Evolutionary conservation across 2,888 invertebrate species (phyloP), one percentile per base, ranked within the genome.

Genomic region (Rhaphigaster nebulosa): DNA sequence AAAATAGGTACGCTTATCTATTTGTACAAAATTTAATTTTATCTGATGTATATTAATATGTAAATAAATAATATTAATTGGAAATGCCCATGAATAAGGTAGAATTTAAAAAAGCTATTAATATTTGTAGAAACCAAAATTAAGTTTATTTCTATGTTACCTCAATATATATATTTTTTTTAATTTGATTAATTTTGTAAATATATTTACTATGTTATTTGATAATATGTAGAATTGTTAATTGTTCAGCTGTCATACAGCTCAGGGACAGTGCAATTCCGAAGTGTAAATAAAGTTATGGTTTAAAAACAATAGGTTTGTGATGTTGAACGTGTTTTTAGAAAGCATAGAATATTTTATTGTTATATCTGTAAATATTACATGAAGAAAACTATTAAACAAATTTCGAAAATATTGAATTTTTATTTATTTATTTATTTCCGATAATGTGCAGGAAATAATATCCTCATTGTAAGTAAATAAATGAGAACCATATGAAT

Each of bases 191-290:
- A 1, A 45, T 84, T 45, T 84, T 84, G 84, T 84, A 84, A 45
- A 84, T 84, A 84, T 50, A 45, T 45, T 26, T 26, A 13, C 12
- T 84, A 84, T 84, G 26, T 84, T 84, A 84, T 84, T 45, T 84
- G 45, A n/a, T 18, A 80, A 41, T 84, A 0, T n/a, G 26, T n/a
- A 84, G 84, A 50, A 84, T 84, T 84, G 84, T 84, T 84, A 18
- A 20, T 15, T 84, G 84, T 84, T 84, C 84, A 84, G 84, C 84
- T 84, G 45, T n/a, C 84, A 84, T n/a, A 84, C 45, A 84, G 84
- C 84, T 84, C 84, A 13, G 84, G 84, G 84, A 84, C 84, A n/a
- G 84, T 84, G 84, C 84, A 84, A 84, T 84, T 84, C 84, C 41
- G 15, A 45, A n/a, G 13, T 84, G 84, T 84, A 84, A 45, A 84